Base-by-base conservation (phyloP, 2,888 invertebrate genomes). In the Eupithecia subumbrata region DNA sequence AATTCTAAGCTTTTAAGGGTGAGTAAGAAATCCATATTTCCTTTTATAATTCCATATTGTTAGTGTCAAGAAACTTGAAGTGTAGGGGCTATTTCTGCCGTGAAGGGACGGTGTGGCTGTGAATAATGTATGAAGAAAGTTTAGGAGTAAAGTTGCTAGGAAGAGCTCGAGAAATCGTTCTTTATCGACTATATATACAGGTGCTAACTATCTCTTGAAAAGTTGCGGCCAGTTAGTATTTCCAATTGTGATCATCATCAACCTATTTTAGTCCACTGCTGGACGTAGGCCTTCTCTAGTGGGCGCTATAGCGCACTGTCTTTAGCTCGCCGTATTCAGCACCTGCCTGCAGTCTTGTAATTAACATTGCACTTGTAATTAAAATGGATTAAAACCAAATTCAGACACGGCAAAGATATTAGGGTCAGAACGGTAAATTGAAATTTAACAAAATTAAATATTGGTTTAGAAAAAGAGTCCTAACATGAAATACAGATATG, bases 81-180 rank as follows among this genome's bases (percentile, higher is more conserved):
- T 52, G 66, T 76, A 48, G 48, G n/a, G 52, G 52, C 11, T 56
- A 22, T 56, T 56, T 56, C 52, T 56, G 64, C 37, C 56, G 56
- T 68, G 48, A 72, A 71, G 18, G 52, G 69, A 69, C 68, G 18
- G 18, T 74, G 45, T 56, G 56, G 22, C 56, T 22, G 25, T 77
- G 77, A 77, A 77, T 77, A 70, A 77, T 77, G 74, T 74, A 77
- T 70, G 70, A 76, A 69, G 56, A 60, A 77, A 74, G 70, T 72
- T 77, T 48, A 72, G n/a, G 72, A 67, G 72, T 69, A 74, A 71
- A 72, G 74, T 74, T 69, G 12, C 69, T 71, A 66, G 74, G 52
- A 74, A 76, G 76, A 72, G 63, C 43, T 64, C 30, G 71, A 56
- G 52, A 71, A 74, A 73, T 73, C 69, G 45, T 74, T 43, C 25